Percentiles rank a stretch among this genome's conserved stretches.
Evolutionary conservation across 2,797 vertebrate species (phyloP).

Genomic region (Oryzias dopingdopingensis): DNA sequence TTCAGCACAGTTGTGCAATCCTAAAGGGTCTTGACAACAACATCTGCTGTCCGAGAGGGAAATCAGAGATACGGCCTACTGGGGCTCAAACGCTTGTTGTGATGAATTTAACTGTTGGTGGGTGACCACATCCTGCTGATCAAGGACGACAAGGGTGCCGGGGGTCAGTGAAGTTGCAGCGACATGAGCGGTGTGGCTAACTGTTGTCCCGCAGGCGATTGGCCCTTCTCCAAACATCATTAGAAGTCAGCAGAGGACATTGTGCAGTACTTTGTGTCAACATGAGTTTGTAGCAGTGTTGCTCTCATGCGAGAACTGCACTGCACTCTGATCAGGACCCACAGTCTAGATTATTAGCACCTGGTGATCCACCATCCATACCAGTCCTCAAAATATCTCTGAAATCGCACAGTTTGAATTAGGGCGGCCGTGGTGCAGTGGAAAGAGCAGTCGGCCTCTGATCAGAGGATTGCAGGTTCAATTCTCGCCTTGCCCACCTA

Average conservation of each 20-base stretch:
- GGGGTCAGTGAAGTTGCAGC: conserved; percentile 1
- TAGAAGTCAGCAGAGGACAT: conserved; percentile 18
- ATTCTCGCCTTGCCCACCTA: too few relatives aligned
- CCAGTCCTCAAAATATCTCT: too few relatives aligned
- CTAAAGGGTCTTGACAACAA: conserved; percentile 47
- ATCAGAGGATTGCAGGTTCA: too few relatives aligned
- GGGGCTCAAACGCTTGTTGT: conserved; percentile 38
- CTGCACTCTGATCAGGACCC: too few relatives aligned
- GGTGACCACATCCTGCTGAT: conserved; percentile 27
- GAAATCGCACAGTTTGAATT: too few relatives aligned
- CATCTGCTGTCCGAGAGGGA: conserved; percentile 45
- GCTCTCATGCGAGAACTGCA: conserved; percentile 1
- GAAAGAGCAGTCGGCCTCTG: too few relatives aligned
- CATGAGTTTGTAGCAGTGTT: conserved; percentile 7
- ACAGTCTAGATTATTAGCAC: too few relatives aligned
- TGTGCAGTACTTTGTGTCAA: conserved; percentile 11
- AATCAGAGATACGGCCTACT: conserved; percentile 33
- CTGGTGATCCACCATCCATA: too few relatives aligned
- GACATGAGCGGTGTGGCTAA: conserved; percentile 5
- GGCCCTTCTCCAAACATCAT: conserved; percentile 8
- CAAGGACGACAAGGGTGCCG: conserved; percentile 17
- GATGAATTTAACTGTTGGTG: conserved; percentile 32
- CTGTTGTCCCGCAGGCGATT: conserved; percentile 8
- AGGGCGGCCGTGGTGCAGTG: too few relatives aligned
- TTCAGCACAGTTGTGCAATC: conserved; percentile 47